Conservation (phyloP, 2,113 vertebrate species). For the Gadus chalcogrammus region DNA sequence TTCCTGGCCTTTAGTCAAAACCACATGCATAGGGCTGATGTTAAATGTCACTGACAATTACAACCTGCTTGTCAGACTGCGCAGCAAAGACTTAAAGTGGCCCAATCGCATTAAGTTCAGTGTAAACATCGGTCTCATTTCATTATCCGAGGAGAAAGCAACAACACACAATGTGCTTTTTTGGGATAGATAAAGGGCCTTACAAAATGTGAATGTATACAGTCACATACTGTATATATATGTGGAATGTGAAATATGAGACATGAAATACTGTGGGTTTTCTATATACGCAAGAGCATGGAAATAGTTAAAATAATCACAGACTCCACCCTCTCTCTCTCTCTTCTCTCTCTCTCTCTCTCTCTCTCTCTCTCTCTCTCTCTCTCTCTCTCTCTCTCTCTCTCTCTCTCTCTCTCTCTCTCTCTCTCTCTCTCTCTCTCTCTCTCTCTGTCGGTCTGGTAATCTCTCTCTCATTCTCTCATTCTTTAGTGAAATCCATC, state of each 20-base stretch:
- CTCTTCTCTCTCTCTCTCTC: neutral
- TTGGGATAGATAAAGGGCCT: no score
- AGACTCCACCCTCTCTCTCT: conserved; percentile 19
- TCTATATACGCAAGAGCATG: conserved; percentile 34
- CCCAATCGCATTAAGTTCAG: conserved; percentile 35
- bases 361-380: conserved; percentile 15
- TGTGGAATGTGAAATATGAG: neutral
- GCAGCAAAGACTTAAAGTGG: conserved; percentile 38
- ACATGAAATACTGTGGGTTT: neutral
- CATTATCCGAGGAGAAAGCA: conserved; percentile 22
- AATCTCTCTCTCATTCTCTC: conserved; percentile 29
- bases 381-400: neutral
- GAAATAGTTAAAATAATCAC: conserved; percentile 65
- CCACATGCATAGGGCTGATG: conserved; percentile 55
- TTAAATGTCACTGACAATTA: conserved; percentile 58
- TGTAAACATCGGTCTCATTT: conserved; percentile 26
- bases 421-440: conserved; percentile 22
- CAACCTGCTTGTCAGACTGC: conserved; percentile 22
- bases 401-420: conserved; percentile 2
- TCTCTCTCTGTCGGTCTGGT: conserved; percentile 22
- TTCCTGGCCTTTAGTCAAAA: conserved; percentile 64
- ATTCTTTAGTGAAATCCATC: conserved; percentile 72
- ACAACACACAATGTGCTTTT: neutral
- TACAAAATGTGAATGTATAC: no score
- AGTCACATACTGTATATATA: neutral